Evolutionary conservation across 2,888 invertebrate genomes (phyloP), one percentile per base, ranked within the genome.

Genomic region (Latheticus oryzae): DNA sequence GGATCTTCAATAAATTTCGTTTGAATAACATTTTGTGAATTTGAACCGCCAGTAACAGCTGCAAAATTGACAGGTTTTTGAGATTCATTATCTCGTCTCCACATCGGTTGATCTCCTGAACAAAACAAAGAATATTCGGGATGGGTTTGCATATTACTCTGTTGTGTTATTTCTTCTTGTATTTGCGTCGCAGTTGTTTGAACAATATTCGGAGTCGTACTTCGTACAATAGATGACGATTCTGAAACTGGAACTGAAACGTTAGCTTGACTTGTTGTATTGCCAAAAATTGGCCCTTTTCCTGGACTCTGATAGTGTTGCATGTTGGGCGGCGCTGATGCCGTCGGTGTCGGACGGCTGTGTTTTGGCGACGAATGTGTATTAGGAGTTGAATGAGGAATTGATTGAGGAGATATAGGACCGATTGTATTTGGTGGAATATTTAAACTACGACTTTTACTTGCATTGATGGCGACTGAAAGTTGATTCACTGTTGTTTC

Each of bases 111-210:
- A 28, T 85, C 83, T 42, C 85, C 84, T 74, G 93, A 92, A 75
- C 92, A 91, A 79, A 96, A 95, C 62, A 96, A 84, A 0, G 94
- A 92, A 79, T 95, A 96, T 72, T 94, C 93, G 61, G 87, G 84
- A 1, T 87, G 83, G 13, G 85, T 82, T 33, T 69, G 71, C 8
- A 71, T 56, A 40, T 60, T 12, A 35, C 19, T 50, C 19, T 13
- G 8, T 5, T 30, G 28, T 26, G 2, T 12, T 5, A 26, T 1
- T 15, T 50, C 50, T 7, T 50, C 50, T 28, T 24, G 50, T 5
- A 50, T 13, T 32, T 24, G 42, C 42, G 12, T 26, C 9, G 24
- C 4, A n/a, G 30, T 23, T n/a, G 38, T 75, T 65, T 13, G 73
- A 65, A 42, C 60, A n/a, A 65, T 54, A 62, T 17, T 63, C 51